These are phyloP conservation scores for Oreotrochilus melanogaster DNA, from an alignment of 2,113 vertebrate genomes.

Conservation along the genomic window DNA sequence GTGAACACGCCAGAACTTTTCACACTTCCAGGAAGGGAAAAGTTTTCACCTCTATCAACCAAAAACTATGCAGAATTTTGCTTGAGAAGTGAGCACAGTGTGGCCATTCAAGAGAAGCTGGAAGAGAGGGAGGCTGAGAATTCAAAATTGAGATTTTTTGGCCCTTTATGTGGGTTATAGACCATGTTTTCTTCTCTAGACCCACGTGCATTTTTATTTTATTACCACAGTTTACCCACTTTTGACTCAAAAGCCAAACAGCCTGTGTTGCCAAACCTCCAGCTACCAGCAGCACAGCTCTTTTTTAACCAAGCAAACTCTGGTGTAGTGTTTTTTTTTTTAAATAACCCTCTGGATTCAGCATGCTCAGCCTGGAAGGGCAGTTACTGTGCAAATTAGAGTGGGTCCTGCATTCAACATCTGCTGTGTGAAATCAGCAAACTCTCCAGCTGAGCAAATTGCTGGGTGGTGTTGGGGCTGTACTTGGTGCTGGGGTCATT, in stretches of 20 bases:
- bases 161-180: not conserved
- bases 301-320: not conserved
- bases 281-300: not conserved
- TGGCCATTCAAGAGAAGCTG: not conserved
- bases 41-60: not conserved
- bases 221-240: not conserved
- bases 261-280: not conserved
- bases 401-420: not conserved
- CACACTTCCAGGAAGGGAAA: not conserved
- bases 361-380: not conserved
- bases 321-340: not conserved
- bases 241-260: not conserved
- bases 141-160: not conserved
- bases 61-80: not conserved
- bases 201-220: not conserved
- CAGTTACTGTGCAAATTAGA: not conserved
- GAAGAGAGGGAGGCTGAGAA: not conserved
- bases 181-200: not conserved
- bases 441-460: conserved; percentile 49
- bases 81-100: not conserved
- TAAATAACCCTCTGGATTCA: not conserved
- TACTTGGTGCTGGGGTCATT: not conserved
- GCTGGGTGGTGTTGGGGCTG: not conserved
- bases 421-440: not conserved
- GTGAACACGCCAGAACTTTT: not conserved